Percentiles rank a stretch among this genome's conserved stretches.
Conservation (phyloP, 2,797 vertebrate genomes). For the Pterois miles region DNA sequence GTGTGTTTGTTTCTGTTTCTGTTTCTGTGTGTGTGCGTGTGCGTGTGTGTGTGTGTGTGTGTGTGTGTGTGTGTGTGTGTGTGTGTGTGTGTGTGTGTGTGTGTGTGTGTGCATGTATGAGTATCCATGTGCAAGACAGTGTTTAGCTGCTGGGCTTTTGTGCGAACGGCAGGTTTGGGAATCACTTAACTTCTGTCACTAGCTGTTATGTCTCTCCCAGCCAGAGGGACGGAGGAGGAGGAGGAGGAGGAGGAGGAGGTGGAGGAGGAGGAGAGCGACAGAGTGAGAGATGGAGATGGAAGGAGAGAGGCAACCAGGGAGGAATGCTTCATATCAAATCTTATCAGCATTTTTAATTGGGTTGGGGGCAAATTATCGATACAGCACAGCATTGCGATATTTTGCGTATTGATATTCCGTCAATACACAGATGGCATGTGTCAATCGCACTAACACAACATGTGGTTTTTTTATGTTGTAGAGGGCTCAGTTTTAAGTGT, state of each 20-base stretch:
- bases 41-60: constrained; percentile 1
- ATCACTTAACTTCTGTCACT: constrained; percentile 86
- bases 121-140: constrained; percentile 54
- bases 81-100: constrained; percentile 1
- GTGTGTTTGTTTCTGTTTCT: background rate
- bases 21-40: background rate
- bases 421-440: too few relatives aligned
- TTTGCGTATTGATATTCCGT: too few relatives aligned
- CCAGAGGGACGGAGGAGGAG: constrained; percentile 55
- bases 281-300: constrained; percentile 35
- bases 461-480: too few relatives aligned
- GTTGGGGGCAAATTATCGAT: too few relatives aligned
- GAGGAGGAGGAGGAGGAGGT: constrained; percentile 33
- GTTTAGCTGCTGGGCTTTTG: constrained; percentile 67
- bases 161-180: constrained; percentile 70
- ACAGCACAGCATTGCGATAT: too few relatives aligned
- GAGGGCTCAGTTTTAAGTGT: too few relatives aligned
- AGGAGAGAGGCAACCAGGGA: constrained; percentile 5
- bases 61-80: background rate
- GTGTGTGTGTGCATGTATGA: constrained; percentile 26
- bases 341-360: background rate
- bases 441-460: too few relatives aligned
- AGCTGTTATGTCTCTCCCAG: constrained; percentile 77
- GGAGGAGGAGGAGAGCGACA: background rate
- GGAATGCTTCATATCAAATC: background rate